Evolutionary conservation across 2,113 vertebrate genomes (phyloP).

Genomic region (Phrynosoma platyrhinos): DNA sequence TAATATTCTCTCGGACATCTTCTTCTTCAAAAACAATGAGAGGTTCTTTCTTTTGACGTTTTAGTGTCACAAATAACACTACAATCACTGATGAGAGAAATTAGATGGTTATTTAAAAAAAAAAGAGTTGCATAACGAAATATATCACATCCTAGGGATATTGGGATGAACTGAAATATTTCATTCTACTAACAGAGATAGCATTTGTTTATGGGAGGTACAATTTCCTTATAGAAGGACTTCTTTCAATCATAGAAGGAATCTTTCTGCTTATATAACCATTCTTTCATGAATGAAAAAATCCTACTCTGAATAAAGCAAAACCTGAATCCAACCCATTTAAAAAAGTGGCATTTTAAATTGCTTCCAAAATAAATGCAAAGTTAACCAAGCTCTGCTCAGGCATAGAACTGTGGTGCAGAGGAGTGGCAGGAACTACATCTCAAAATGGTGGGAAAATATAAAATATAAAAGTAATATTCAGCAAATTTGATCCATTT

Average conservation of each 20-base stretch:
- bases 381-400: background rate
- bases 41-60: conserved; percentile 96
- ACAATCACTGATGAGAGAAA: conserved; percentile 82
- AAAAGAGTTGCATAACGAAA: background rate
- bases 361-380: background rate
- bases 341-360: background rate
- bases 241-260: no score
- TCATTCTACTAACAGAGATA: background rate
- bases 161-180: background rate
- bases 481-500: no score
- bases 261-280: background rate
- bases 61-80: conserved; percentile 94
- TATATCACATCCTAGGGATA: background rate
- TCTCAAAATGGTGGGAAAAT: no score
- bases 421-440: no score
- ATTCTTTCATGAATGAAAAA: background rate
- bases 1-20: conserved; percentile 97
- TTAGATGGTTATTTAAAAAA: conserved; percentile 23
- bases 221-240: background rate
- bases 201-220: background rate
- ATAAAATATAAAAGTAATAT: no score
- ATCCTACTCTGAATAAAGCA: background rate
- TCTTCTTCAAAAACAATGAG: conserved; percentile 97
- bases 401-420: no score
- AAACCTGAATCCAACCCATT: background rate